Evolutionary conservation across 1,140 invertebrate genomes (phyloP).

Genomic region (Papilio xuthus): DNA sequence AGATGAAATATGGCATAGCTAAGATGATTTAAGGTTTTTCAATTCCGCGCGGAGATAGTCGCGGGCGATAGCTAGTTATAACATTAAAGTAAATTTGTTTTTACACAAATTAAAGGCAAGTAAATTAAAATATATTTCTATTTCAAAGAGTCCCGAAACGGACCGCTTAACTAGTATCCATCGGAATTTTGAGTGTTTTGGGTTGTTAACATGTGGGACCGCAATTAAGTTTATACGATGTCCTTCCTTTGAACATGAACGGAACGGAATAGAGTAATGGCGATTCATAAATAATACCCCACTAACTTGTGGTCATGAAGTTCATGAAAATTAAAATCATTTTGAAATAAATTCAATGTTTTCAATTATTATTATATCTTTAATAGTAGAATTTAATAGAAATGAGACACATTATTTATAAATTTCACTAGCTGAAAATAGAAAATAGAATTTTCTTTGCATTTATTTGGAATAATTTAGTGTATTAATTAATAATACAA

Average conservation of each 20-base stretch:
- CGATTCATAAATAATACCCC: not conserved
- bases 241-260: slow-evolving; percentile 1
- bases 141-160: not conserved
- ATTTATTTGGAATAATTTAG: too few species aligned
- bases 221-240: slow-evolving; percentile 23
- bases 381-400: too few species aligned
- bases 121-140: not conserved
- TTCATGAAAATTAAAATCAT: not conserved
- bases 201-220: slow-evolving; percentile 14
- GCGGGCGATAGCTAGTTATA: not conserved
- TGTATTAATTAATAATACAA: too few species aligned
- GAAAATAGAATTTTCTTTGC: too few species aligned
- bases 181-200: slow-evolving; percentile 14
- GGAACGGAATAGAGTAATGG: not conserved
- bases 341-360: not conserved
- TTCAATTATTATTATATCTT: too few species aligned
- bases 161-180: not conserved
- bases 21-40: too few species aligned
- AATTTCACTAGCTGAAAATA: too few species aligned
- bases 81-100: not conserved
- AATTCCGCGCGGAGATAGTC: too few species aligned
- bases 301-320: not conserved
- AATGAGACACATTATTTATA: too few species aligned
- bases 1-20: too few species aligned
- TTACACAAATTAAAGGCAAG: not conserved